Evolutionary conservation across 2,888 invertebrate species (phyloP).

Genomic region (Melitaea athalia): DNA sequence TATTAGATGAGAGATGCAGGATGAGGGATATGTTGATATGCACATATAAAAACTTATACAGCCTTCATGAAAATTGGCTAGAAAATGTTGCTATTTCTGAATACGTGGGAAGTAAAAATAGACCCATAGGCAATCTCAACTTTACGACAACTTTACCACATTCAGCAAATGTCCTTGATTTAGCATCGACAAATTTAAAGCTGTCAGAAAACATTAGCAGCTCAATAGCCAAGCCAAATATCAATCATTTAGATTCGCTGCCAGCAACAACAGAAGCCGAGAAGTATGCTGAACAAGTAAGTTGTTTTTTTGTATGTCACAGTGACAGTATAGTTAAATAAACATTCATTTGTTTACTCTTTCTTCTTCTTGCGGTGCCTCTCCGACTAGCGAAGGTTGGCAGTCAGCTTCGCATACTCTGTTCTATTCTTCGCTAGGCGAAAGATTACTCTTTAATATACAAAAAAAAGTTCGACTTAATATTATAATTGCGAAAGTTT

Average conservation of each 20-base stretch:
- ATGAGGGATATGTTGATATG: conserved; percentile 84
- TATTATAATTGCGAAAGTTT: too few species aligned
- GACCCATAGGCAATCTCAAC: conserved; percentile 78
- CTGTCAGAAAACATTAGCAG: conserved; percentile 83
- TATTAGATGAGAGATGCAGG: conserved; percentile 87
- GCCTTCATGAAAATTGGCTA: conserved; percentile 74
- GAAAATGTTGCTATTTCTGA: conserved; percentile 73
- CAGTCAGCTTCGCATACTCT: too few species aligned
- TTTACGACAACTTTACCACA: conserved; percentile 72
- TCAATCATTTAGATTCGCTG: conserved; percentile 64
- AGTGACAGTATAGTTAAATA: too few species aligned
- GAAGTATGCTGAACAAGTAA: conserved; percentile 83
- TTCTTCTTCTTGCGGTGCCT: too few species aligned
- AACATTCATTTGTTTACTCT: too few species aligned
- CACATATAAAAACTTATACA: conserved; percentile 83
- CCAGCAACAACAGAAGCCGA: conserved; percentile 80
- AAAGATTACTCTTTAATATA: too few species aligned
- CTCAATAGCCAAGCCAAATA: conserved; percentile 71
- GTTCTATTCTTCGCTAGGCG: too few species aligned
- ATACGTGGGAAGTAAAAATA: conserved; percentile 62
- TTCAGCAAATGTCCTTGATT: conserved; percentile 84
- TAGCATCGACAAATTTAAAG: conserved; percentile 83
- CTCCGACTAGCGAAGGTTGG: too few species aligned
- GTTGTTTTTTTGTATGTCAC: conserved; percentile 36
- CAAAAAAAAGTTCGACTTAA: too few species aligned